Evolutionary conservation across 2,888 invertebrate species (phyloP).

Genomic region (Byasa hedistus): DNA sequence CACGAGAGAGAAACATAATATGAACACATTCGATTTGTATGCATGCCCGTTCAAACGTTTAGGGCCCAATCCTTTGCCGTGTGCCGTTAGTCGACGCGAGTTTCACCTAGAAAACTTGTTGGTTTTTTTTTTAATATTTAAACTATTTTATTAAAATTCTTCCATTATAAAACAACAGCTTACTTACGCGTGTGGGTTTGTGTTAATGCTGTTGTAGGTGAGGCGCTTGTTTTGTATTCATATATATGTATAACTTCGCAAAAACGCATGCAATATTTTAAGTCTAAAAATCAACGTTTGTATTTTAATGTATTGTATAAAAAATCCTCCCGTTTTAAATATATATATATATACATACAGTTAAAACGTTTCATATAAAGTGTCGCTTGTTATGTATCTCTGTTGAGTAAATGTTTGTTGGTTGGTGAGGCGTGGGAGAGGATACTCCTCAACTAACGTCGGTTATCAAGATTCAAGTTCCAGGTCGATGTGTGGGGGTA

Average conservation of each 20-base stretch:
- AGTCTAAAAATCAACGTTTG: slow-evolving; percentile 44
- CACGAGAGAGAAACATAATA: slow-evolving; percentile 35
- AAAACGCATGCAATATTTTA: slow-evolving; percentile 44
- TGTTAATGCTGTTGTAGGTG: slow-evolving; percentile 67
- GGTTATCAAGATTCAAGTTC: slow-evolving; percentile 16
- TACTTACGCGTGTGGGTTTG: slow-evolving; percentile 76
- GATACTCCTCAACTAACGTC: slow-evolving; percentile 17
- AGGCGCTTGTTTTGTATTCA: slow-evolving; percentile 32
- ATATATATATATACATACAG: slow-evolving; percentile 13
- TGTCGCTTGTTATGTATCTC: slow-evolving; percentile 12
- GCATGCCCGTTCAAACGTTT: slow-evolving; percentile 5
- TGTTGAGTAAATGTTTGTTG: not conserved
- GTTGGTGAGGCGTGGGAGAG: slow-evolving; percentile 1
- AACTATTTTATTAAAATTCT: slow-evolving; percentile 38
- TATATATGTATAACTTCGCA: slow-evolving; percentile 39
- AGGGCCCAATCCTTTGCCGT: slow-evolving; percentile 11
- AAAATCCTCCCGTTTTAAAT: slow-evolving; percentile 18
- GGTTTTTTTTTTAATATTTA: slow-evolving; percentile 12
- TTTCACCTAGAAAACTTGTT: slow-evolving; percentile 15
- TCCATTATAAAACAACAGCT: slow-evolving; percentile 44
- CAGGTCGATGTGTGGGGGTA: slow-evolving; percentile 12
- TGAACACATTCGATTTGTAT: slow-evolving; percentile 27
- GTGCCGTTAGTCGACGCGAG: slow-evolving; percentile 27
- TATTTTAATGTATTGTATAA: slow-evolving; percentile 35
- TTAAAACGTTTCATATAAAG: slow-evolving; percentile 20